A percentile compares a stretch with the other conserved stretches of the same genome.
phyloP scores from a whole-genome alignment of 2,113 vertebrate species.

The Dipodomys merriami region DNA sequence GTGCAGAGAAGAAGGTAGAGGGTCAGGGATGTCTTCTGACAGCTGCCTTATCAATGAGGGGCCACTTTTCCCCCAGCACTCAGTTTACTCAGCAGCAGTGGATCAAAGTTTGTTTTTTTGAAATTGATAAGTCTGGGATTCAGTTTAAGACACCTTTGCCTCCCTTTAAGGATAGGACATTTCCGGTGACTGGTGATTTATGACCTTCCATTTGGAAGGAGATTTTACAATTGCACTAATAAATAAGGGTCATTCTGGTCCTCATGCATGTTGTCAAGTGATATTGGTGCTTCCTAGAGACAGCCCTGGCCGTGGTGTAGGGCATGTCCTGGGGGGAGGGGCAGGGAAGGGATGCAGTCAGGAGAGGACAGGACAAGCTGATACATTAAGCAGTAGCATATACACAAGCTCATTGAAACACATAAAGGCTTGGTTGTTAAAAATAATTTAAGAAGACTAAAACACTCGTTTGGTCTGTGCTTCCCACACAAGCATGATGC shows the following conservation, averaged over 20 bases:
- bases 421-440: background rate
- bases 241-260: slow-evolving; percentile 6
- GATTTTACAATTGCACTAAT: slow-evolving; percentile 40
- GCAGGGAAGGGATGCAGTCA: background rate
- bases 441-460: background rate
- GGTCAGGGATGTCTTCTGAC: background rate
- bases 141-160: slow-evolving; percentile 43
- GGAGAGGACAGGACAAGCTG: background rate
- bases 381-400: accelerated
- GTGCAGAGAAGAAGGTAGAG: background rate
- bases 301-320: background rate
- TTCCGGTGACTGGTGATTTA: slow-evolving; percentile 50
- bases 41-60: background rate
- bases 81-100: background rate
- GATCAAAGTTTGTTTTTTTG: slow-evolving; percentile 55
- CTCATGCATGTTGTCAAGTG: background rate
- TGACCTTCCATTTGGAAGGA: slow-evolving; percentile 28
- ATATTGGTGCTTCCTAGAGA: background rate
- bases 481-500: background rate
- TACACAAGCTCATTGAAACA: background rate
- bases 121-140: slow-evolving; percentile 54
- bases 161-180: slow-evolving; percentile 30
- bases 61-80: background rate
- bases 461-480: background rate
- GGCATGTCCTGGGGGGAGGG: background rate